Conservation (phyloP, 2,888 invertebrate genomes). For the Capitulum mitella region DNA sequence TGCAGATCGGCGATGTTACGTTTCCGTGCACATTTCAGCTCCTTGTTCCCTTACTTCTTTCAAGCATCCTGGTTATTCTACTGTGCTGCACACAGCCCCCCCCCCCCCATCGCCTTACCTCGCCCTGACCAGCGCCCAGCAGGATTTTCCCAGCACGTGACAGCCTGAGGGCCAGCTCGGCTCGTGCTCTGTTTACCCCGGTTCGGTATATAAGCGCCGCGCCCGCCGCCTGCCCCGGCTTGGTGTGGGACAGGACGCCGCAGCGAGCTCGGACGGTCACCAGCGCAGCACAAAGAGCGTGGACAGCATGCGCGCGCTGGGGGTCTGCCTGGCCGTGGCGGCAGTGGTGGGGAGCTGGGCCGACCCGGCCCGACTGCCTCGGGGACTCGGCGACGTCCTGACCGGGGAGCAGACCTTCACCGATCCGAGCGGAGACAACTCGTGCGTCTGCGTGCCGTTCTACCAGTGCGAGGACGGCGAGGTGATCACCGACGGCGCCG, state of each 20-base stretch:
- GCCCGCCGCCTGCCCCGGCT: background rate
- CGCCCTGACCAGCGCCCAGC: too few species aligned
- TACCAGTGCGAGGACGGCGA: constrained; percentile 61
- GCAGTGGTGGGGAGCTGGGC: background rate
- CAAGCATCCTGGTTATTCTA: too few species aligned
- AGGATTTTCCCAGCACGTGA: too few species aligned
- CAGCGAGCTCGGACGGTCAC: too few species aligned
- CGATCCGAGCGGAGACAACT: background rate
- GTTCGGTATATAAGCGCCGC: background rate
- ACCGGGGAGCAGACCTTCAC: background rate
- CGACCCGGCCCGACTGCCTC: background rate
- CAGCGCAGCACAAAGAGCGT: background rate
- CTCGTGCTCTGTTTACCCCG: background rate
- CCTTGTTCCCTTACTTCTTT: too few species aligned
- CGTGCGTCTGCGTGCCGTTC: constrained; percentile 67
- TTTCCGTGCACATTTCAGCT: too few species aligned
- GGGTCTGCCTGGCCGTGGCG: background rate
- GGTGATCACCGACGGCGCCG: constrained; percentile 62
- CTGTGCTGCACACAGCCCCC: too few species aligned
- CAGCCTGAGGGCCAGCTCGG: too few species aligned
- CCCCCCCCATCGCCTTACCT: too few species aligned
- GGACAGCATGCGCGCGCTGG: background rate
- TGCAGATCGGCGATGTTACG: too few species aligned
- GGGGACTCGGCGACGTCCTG: background rate
- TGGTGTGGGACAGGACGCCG: background rate